A percentile compares a stretch with the other conserved stretches of the same genome.
Evolutionary conservation across 2,797 vertebrate species (phyloP).

Genomic region (Microtus californicus): DNA sequence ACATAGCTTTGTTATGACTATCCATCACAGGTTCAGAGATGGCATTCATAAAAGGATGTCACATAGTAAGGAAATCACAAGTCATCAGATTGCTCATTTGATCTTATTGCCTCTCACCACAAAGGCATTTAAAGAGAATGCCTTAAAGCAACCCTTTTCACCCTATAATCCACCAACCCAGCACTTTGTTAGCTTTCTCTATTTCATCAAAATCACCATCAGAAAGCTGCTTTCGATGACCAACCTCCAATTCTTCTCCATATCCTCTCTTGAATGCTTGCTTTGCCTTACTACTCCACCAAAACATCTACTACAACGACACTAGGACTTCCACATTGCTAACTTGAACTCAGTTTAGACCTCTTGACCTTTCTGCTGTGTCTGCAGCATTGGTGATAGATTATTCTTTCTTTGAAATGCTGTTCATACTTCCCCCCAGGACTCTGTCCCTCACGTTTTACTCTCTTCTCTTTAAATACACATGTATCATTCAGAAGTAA

Average conservation of each 20-base stretch:
- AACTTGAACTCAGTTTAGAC: slow-evolving; percentile 19
- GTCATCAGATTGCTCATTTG: not conserved
- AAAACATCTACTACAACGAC: slow-evolving; percentile 4
- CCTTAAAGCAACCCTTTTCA: not conserved
- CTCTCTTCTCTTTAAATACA: slow-evolving; percentile 38
- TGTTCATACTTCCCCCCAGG: not conserved
- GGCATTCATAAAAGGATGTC: not conserved
- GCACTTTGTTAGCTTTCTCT: not conserved
- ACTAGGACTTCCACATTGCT: not conserved
- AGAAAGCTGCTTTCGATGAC: slow-evolving; percentile 1
- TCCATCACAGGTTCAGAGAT: not conserved
- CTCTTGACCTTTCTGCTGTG: slow-evolving; percentile 18
- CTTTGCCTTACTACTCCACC: not conserved
- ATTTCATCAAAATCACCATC: slow-evolving; percentile 8
- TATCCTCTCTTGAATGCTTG: not conserved
- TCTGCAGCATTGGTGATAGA: not conserved
- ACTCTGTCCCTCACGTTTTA: slow-evolving; percentile 4
- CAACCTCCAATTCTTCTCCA: not conserved
- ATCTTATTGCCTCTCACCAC: not conserved
- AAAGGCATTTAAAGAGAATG: not conserved
- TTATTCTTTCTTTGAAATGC: slow-evolving; percentile 27
- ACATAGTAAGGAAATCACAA: slow-evolving; percentile 5
- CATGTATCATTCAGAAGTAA: slow-evolving; percentile 44
- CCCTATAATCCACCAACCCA: not conserved
- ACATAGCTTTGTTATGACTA: slow-evolving; percentile 44